Conservation (phyloP, 2,888 invertebrate species). For the Pyrgus malvae region DNA sequence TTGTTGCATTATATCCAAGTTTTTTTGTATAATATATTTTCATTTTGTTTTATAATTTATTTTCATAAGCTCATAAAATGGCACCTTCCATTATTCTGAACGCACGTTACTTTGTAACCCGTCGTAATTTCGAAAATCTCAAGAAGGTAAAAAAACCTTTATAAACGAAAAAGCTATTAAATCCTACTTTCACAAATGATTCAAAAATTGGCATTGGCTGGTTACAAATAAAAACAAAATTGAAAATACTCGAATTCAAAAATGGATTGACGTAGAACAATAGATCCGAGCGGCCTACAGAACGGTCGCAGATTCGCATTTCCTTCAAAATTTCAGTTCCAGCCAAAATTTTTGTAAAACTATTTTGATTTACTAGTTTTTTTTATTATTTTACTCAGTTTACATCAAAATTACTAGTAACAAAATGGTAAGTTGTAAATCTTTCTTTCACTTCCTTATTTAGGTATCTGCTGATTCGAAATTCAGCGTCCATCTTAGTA, state of each 20-base stretch:
- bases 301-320: constrained; percentile 65
- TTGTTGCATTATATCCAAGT: too few species aligned
- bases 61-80: too few species aligned
- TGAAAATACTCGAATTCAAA: constrained; percentile 45
- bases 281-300: constrained; percentile 60
- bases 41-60: too few species aligned
- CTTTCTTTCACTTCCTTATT: not conserved
- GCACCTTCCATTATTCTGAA: too few species aligned
- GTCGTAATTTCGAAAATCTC: too few species aligned
- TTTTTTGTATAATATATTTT: too few species aligned
- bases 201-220: constrained; percentile 19
- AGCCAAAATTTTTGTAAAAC: constrained; percentile 63
- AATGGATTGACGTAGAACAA: constrained; percentile 51
- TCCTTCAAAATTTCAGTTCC: constrained; percentile 67
- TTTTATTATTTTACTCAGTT: constrained; percentile 50
- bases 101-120: too few species aligned
- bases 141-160: too few species aligned
- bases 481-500: too few species aligned
- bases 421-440: constrained; percentile 65
- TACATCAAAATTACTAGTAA: constrained; percentile 64
- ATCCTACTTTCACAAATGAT: constrained; percentile 11
- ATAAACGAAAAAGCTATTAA: not conserved
- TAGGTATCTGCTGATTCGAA: too few species aligned
- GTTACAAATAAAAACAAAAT: constrained; percentile 25
- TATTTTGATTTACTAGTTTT: constrained; percentile 56